Percentiles rank a stretch among this genome's conserved stretches.
These are phyloP conservation scores for Drosophila melanogaster DNA, from an alignment of 1,140 invertebrate genomes.

Conservation along the genomic window DNA sequence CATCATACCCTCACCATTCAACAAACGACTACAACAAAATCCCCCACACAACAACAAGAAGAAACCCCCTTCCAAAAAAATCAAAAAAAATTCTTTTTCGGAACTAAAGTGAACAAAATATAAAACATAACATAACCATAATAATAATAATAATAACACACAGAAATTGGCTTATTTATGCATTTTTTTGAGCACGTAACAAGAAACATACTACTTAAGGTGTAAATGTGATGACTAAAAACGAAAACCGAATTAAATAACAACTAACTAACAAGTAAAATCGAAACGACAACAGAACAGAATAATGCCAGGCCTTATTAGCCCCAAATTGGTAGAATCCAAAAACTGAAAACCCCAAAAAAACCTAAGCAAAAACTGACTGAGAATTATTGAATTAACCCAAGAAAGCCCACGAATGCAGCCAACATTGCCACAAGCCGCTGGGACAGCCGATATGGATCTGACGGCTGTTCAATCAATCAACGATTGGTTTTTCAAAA, in stretches of 20 bases:
- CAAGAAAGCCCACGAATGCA: conserved; percentile 87
- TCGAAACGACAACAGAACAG: conserved; percentile 3
- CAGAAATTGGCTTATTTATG: conserved; percentile 58
- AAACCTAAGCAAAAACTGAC: background rate
- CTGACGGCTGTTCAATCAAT: conserved; percentile 94
- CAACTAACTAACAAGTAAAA: background rate
- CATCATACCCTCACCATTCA: conserved; percentile 17
- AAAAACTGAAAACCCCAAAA: conserved; percentile 8
- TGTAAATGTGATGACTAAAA: conserved; percentile 34
- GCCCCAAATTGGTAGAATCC: conserved; percentile 11
- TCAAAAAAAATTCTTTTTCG: background rate
- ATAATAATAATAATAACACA: conserved; percentile 10
- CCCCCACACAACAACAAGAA: conserved; percentile 18
- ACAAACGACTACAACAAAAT: conserved; percentile 7
- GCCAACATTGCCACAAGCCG: conserved; percentile 87
- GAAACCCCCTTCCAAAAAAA: conserved; percentile 6
- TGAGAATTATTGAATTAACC: conserved; percentile 26
- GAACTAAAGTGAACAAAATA: conserved; percentile 11
- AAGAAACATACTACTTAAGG: conserved; percentile 36
- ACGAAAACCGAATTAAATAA: conserved; percentile 1
- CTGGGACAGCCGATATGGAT: conserved; percentile 91
- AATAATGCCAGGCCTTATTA: conserved; percentile 20
- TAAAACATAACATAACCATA: conserved; percentile 19
- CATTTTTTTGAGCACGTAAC: conserved; percentile 78
- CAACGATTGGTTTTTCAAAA: conserved; percentile 96